Percentiles rank a stretch among this genome's conserved stretches.
Evolutionary conservation across 2,113 vertebrate species (phyloP).

Genomic region (Mystacornis crossleyi): DNA sequence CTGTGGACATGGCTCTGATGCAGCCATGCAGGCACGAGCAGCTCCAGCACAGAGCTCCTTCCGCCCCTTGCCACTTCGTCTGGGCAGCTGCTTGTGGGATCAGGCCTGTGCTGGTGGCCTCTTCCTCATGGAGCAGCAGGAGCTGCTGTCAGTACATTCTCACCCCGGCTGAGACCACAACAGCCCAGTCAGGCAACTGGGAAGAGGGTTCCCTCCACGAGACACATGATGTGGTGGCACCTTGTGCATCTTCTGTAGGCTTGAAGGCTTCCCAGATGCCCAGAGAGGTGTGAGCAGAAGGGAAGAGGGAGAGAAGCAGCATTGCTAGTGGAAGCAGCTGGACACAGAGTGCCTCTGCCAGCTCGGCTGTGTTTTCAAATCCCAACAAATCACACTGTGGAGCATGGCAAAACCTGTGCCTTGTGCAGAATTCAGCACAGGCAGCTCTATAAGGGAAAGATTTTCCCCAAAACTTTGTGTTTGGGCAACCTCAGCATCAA

Average conservation of each 20-base stretch:
- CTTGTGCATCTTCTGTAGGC: neutral
- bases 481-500: neutral
- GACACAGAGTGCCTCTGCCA: neutral
- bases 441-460: neutral
- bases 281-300: neutral
- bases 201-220: neutral
- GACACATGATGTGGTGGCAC: neutral
- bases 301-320: neutral
- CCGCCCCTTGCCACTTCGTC: accelerated
- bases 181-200: neutral
- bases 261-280: neutral
- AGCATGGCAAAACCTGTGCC: neutral
- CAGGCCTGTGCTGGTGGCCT: neutral
- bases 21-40: accelerated
- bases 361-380: neutral
- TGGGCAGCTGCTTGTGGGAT: neutral
- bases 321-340: neutral
- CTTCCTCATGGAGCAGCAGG: neutral
- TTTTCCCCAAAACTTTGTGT: neutral
- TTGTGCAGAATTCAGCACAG: neutral
- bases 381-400: neutral
- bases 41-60: neutral
- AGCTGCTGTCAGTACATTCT: neutral
- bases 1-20: neutral
- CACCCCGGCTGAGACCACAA: neutral